Evolutionary conservation across 2,797 vertebrate genomes (phyloP).

Genomic region (Echeneis naucrates): DNA sequence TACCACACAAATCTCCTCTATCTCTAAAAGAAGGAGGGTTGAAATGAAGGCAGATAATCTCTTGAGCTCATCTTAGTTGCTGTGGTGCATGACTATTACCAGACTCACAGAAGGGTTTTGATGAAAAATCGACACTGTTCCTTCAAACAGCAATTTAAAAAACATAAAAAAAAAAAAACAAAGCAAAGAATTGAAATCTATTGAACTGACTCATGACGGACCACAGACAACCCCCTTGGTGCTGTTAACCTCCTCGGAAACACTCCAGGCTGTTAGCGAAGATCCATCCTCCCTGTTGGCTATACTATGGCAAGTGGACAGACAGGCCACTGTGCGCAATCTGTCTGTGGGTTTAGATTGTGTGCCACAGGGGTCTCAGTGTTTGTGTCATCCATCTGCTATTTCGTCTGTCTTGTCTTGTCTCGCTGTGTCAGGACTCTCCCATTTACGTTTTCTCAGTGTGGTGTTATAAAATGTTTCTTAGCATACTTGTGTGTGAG

Average conservation of each 20-base stretch:
- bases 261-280: conserved; percentile 36
- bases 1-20: conserved; percentile 35
- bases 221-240: conserved; percentile 9
- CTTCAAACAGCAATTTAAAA: conserved; percentile 11
- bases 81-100: neutral
- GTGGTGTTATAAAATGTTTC: conserved; percentile 17
- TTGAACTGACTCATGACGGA: conserved; percentile 9
- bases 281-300: conserved; percentile 49
- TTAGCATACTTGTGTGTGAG: conserved; percentile 8
- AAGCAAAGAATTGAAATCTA: conserved; percentile 12
- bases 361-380: conserved; percentile 40
- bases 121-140: conserved; percentile 22
- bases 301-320: conserved; percentile 36
- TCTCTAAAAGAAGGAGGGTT: conserved; percentile 27
- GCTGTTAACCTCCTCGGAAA: conserved; percentile 41
- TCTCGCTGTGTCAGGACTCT: conserved; percentile 44
- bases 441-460: conserved; percentile 25
- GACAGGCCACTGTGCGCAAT: conserved; percentile 45
- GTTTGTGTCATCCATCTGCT: conserved; percentile 66
- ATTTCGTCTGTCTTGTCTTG: conserved; percentile 54
- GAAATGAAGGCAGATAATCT: conserved; percentile 22
- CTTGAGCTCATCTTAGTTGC: conserved; percentile 13
- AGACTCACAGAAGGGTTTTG: neutral
- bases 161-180: too few species aligned
- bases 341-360: conserved; percentile 52